A percentile compares a stretch with the other conserved stretches of the same genome.
phyloP scores from a whole-genome alignment of 2,888 invertebrate species.

The Linnaemya vulpina region DNA sequence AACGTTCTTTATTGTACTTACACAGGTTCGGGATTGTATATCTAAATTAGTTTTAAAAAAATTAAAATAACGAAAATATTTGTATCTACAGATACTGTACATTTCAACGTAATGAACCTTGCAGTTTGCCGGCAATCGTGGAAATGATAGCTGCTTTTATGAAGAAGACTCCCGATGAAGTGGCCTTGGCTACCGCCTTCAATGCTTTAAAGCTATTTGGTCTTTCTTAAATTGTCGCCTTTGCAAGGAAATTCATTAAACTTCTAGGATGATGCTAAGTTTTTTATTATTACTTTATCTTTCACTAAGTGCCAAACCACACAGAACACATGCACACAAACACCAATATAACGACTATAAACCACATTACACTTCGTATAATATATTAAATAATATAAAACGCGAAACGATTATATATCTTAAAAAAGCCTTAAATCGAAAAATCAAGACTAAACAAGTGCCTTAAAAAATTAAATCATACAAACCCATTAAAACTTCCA shows the following conservation, averaged over 20 bases:
- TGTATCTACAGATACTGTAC: constrained; percentile 89
- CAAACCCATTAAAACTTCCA: constrained; percentile 29
- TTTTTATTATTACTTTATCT: constrained; percentile 15
- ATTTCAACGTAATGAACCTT: constrained; percentile 98
- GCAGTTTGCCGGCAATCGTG: constrained; percentile 95
- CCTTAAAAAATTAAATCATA: constrained; percentile 56
- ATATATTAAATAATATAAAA: constrained; percentile 15
- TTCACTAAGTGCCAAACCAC: constrained; percentile 64
- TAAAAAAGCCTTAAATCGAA: constrained; percentile 43
- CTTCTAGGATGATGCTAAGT: constrained; percentile 58
- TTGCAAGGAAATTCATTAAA: constrained; percentile 30
- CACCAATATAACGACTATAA: constrained; percentile 28
- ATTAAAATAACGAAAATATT: not conserved
- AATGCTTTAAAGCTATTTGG: constrained; percentile 96
- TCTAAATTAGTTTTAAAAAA: not conserved
- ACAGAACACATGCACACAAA: constrained; percentile 38
- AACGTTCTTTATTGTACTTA: constrained; percentile 86
- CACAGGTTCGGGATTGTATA: constrained; percentile 78
- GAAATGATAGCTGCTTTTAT: constrained; percentile 97
- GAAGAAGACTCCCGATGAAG: constrained; percentile 93
- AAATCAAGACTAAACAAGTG: constrained; percentile 66
- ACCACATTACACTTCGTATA: constrained; percentile 18
- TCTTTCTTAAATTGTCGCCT: constrained; percentile 85
- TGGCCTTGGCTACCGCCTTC: constrained; percentile 94
- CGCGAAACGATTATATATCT: constrained; percentile 40